Evolutionary conservation across 2,113 vertebrate genomes (phyloP).

Genomic region (Upupa epops): DNA sequence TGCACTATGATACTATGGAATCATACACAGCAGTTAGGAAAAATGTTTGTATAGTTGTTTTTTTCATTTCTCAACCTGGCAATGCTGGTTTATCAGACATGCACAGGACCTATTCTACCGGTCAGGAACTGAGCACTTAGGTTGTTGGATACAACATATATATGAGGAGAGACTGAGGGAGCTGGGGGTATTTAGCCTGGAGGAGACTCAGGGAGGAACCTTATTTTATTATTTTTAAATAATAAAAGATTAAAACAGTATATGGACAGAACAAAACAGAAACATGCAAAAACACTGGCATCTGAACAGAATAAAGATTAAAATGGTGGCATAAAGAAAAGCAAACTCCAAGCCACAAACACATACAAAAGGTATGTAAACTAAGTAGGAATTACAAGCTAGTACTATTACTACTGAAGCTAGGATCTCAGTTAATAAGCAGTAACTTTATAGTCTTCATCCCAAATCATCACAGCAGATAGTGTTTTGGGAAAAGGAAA

Average conservation of each 20-base stretch:
- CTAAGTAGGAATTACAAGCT: neutral
- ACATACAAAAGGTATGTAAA: neutral
- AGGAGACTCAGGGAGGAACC: no score
- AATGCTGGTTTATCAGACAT: neutral
- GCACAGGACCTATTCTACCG: neutral
- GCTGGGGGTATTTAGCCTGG: no score
- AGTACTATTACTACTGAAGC: neutral
- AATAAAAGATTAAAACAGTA: neutral
- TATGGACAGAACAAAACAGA: neutral
- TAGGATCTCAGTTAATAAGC: neutral
- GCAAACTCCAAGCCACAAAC: neutral
- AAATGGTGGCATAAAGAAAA: neutral
- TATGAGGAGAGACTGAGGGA: no score
- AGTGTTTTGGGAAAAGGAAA: neutral
- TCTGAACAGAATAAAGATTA: slow-evolving; percentile 50
- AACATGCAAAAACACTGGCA: slow-evolving; percentile 11
- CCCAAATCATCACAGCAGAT: neutral
- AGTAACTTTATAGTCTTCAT: neutral
- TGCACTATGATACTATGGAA: neutral
- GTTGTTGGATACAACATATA: neutral
- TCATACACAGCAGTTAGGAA: neutral
- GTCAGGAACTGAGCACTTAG: neutral
- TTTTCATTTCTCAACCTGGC: neutral
- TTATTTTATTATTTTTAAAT: no score
- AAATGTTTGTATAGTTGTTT: neutral